phyloP scores from a whole-genome alignment of 2,797 vertebrate species.

The Channallabes apus region DNA sequence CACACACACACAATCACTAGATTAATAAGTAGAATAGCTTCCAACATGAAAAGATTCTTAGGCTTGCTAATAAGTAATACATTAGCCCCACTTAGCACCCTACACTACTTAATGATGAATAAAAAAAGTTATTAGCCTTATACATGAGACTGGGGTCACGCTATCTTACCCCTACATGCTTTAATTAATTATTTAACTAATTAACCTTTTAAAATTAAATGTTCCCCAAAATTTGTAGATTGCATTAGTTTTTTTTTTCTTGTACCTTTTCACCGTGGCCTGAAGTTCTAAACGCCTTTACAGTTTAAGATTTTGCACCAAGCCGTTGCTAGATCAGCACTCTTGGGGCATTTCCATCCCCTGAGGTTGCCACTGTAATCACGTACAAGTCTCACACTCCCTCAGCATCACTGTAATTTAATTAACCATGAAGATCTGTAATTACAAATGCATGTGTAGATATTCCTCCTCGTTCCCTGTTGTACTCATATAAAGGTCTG shows the following conservation, averaged over 20 bases:
- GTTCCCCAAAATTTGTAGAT: background rate
- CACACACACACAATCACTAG: background rate
- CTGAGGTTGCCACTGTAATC: conserved; percentile 37
- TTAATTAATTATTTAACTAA: background rate
- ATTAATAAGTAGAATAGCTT: background rate
- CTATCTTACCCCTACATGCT: background rate
- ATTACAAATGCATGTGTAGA: conserved; percentile 36
- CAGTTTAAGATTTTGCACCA: background rate
- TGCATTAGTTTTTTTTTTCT: background rate
- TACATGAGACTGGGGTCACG: background rate
- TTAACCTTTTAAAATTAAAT: background rate
- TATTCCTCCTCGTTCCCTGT: conserved; percentile 8
- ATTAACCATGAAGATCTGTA: conserved; percentile 47
- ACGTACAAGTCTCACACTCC: conserved; percentile 43
- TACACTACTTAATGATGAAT: background rate
- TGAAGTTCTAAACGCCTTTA: background rate
- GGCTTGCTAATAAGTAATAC: background rate
- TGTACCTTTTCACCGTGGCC: background rate
- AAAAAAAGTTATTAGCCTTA: background rate
- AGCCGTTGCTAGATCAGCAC: conserved; percentile 23
- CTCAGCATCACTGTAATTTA: conserved; percentile 43
- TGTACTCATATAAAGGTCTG: conserved; percentile 16
- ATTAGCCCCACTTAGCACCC: background rate
- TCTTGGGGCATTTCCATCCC: conserved; percentile 41
- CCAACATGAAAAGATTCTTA: background rate